A percentile compares a stretch with the other conserved stretches of the same genome.
These are phyloP conservation scores for Odontomyia ornata DNA, from an alignment of 2,888 invertebrate genomes.

Conservation along the genomic window DNA sequence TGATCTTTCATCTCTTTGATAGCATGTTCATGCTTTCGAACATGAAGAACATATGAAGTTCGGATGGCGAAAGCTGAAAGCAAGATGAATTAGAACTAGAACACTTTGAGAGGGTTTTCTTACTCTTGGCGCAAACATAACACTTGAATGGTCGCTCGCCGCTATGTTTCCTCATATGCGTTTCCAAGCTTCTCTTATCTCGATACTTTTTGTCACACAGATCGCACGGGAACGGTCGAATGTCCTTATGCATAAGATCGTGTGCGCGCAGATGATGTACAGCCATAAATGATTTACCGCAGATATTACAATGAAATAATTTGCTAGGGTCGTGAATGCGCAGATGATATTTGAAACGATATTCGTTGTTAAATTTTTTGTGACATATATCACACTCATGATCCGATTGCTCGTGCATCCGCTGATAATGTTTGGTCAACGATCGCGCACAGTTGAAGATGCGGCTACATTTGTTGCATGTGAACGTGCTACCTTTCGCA, in stretches of 20 bases:
- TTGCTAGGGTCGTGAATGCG: background rate
- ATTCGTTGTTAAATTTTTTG: background rate
- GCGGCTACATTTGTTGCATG: background rate
- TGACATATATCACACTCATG: background rate
- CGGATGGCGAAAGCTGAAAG: background rate
- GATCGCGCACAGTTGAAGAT: background rate
- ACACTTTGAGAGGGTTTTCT: no score
- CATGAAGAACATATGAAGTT: background rate
- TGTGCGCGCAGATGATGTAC: background rate
- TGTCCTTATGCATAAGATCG: background rate
- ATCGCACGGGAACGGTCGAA: background rate
- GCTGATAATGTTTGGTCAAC: background rate
- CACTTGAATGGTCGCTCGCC: background rate
- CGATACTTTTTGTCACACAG: background rate
- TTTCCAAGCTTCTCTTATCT: background rate
- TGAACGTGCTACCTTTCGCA: background rate
- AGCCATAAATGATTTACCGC: background rate
- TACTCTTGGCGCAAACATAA: background rate
- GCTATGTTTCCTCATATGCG: background rate
- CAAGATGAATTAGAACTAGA: no score
- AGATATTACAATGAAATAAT: background rate
- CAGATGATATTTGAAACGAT: background rate
- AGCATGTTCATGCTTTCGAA: constrained; percentile 6
- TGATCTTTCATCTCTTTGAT: background rate
- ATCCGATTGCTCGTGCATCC: background rate